Percentiles rank a stretch among this genome's conserved stretches.
Evolutionary conservation across 1,140 invertebrate species (phyloP).

Genomic region (Heliconius melpomene): DNA sequence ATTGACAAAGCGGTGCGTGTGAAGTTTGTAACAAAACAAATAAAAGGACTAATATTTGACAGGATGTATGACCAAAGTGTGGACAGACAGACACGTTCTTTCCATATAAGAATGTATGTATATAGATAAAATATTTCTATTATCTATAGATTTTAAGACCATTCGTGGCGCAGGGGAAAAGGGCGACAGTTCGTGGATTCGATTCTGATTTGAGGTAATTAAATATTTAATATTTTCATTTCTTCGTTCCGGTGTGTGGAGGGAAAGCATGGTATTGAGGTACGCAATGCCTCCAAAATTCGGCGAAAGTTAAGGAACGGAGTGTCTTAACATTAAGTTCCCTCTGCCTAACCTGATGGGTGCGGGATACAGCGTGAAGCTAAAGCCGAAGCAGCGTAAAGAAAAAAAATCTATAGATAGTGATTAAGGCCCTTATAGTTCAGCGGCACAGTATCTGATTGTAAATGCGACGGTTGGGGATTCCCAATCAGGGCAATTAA

Average conservation of each 20-base stretch:
- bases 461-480: no score
- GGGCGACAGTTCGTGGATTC: no score
- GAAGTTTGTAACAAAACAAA: not conserved
- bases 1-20: not conserved
- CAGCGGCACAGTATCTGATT: no score
- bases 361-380: not conserved
- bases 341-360: not conserved
- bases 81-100: not conserved
- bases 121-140: slow-evolving; percentile 1
- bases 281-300: not conserved
- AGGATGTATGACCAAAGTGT: slow-evolving; percentile 8
- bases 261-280: no score
- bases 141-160: not conserved
- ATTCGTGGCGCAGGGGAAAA: no score
- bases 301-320: not conserved
- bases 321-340: not conserved
- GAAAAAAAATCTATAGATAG: not conserved
- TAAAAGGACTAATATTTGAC: not conserved
- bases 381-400: no score
- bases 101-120: not conserved
- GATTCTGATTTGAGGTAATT: not conserved
- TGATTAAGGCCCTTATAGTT: no score
- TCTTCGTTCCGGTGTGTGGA: not conserved
- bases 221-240: not conserved
- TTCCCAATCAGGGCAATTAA: no score